phyloP scores from a whole-genome alignment of 2,797 vertebrate genomes.

The Anabas testudineus region DNA sequence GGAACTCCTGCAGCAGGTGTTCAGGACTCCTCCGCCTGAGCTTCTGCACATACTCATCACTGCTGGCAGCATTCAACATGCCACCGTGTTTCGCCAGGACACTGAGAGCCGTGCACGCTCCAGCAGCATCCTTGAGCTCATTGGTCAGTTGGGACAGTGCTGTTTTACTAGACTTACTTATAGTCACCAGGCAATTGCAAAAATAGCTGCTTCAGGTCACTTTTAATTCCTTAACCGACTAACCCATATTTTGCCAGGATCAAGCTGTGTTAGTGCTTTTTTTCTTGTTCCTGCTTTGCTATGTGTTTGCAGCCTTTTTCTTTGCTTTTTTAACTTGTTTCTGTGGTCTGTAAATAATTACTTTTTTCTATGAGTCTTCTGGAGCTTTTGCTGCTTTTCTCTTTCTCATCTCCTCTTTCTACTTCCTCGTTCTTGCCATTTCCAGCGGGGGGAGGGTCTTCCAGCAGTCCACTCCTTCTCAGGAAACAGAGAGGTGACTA shows the following conservation, averaged over 20 bases:
- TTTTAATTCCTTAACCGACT: slow-evolving; percentile 44
- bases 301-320: slow-evolving; percentile 43
- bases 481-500: slow-evolving; percentile 99
- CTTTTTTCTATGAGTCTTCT: slow-evolving; percentile 54
- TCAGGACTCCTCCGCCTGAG: slow-evolving; percentile 92
- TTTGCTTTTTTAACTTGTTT: slow-evolving; percentile 56
- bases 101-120: slow-evolving; percentile 86
- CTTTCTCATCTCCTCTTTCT: slow-evolving; percentile 81
- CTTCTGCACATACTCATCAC: slow-evolving; percentile 90
- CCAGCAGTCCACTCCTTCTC: slow-evolving; percentile 95
- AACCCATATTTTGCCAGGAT: background rate
- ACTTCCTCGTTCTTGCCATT: slow-evolving; percentile 88
- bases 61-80: slow-evolving; percentile 85
- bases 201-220: slow-evolving; percentile 8
- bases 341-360: slow-evolving; percentile 17
- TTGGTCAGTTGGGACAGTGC: slow-evolving; percentile 74
- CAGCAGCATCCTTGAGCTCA: slow-evolving; percentile 93
- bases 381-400: slow-evolving; percentile 78
- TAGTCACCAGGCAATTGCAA: background rate
- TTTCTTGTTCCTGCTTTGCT: slow-evolving; percentile 37
- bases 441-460: slow-evolving; percentile 95
- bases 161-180: background rate
- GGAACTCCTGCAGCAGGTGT: slow-evolving; percentile 94
- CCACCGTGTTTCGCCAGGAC: slow-evolving; percentile 86
- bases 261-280: slow-evolving; percentile 11